phyloP scores from a whole-genome alignment of 2,113 vertebrate genomes.

The Mirza zaza region DNA sequence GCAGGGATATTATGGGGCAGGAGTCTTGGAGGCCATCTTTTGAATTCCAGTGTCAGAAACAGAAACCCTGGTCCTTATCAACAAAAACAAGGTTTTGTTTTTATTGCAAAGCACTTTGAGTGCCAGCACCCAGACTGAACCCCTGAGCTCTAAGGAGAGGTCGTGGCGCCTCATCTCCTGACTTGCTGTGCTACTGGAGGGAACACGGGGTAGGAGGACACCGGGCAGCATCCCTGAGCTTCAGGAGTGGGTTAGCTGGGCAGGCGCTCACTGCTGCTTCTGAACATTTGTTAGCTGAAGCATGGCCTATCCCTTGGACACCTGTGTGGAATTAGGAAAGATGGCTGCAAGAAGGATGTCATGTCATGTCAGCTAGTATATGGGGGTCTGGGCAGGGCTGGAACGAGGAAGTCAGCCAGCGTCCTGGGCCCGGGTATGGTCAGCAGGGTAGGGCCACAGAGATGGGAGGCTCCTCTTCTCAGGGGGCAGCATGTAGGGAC shows the following conservation, averaged over 20 bases:
- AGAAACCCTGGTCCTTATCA: background rate
- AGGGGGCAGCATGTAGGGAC: accelerated
- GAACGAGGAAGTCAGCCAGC: background rate
- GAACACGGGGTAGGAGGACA: background rate
- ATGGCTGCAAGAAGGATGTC: background rate
- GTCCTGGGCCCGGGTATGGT: background rate
- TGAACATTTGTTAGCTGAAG: background rate
- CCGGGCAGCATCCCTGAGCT: background rate
- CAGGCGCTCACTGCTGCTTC: background rate
- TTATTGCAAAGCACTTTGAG: no score
- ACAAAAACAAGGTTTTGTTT: background rate
- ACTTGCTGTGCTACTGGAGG: background rate
- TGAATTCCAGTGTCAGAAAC: background rate
- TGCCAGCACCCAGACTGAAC: no score
- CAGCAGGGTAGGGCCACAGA: background rate
- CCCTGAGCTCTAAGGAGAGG: no score
- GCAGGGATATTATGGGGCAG: no score
- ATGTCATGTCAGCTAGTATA: no score
- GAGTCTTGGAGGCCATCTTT: background rate
- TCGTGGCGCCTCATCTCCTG: no score
- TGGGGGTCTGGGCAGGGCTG: background rate
- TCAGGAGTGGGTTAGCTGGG: background rate
- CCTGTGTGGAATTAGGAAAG: background rate
- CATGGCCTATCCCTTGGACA: background rate
- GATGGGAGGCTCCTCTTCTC: background rate